phyloP scores from a whole-genome alignment of 2,113 vertebrate genomes.

The Elgaria multicarinata region DNA sequence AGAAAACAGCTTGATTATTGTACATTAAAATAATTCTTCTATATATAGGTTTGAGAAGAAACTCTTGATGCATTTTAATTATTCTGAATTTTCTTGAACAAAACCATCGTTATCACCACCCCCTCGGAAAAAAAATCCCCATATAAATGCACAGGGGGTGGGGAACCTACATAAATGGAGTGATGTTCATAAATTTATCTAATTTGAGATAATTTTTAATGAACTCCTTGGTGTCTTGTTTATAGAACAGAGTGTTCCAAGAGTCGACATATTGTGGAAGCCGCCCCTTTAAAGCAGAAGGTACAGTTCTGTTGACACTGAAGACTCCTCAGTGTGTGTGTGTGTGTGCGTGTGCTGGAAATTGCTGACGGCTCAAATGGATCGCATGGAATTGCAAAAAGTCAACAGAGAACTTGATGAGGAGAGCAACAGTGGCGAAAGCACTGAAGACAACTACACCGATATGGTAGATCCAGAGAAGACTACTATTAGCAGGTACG shows the following conservation, averaged over 20 bases:
- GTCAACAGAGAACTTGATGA: slow-evolving; percentile 87
- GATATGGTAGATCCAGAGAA: slow-evolving; percentile 83
- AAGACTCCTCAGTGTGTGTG: slow-evolving; percentile 55
- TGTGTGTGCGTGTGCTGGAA: slow-evolving; percentile 57
- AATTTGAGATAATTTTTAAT: slow-evolving; percentile 35
- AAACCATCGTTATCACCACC: neutral
- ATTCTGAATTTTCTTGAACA: slow-evolving; percentile 45
- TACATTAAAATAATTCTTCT: neutral
- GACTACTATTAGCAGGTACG: slow-evolving; percentile 85
- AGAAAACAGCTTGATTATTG: neutral
- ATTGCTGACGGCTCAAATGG: slow-evolving; percentile 79
- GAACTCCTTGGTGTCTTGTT: slow-evolving; percentile 69
- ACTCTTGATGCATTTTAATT: slow-evolving; percentile 27
- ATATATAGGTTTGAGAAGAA: slow-evolving; percentile 16
- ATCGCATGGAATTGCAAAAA: slow-evolving; percentile 91
- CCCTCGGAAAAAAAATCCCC: slow-evolving; percentile 2
- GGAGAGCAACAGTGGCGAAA: slow-evolving; percentile 86
- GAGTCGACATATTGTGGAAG: slow-evolving; percentile 54
- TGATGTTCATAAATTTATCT: slow-evolving; percentile 50
- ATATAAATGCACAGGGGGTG: too few relatives aligned
- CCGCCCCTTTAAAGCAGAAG: slow-evolving; percentile 55
- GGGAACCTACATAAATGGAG: slow-evolving; percentile 37
- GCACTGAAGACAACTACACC: slow-evolving; percentile 83
- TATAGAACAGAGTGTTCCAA: slow-evolving; percentile 79
- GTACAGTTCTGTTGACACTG: slow-evolving; percentile 72